Evolutionary conservation across 1,140 invertebrate genomes (phyloP).

Genomic region (Heliconius himera): DNA sequence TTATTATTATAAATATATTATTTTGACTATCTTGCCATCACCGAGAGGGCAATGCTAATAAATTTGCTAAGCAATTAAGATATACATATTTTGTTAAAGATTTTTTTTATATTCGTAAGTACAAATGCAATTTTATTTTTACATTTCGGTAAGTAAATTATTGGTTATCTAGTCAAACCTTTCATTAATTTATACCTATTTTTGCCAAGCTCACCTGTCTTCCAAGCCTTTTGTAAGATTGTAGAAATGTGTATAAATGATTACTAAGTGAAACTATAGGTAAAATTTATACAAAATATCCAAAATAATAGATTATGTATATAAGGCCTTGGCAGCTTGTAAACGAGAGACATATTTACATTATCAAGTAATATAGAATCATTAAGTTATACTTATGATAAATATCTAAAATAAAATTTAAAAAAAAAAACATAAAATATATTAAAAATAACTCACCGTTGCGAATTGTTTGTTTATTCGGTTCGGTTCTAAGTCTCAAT

Average conservation of each 20-base stretch:
- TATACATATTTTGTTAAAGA: too few species aligned
- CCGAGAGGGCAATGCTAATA: not conserved
- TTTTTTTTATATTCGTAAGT: too few species aligned
- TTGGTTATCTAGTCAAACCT: not conserved
- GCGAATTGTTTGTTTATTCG: slow-evolving; percentile 88
- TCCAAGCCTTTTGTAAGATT: slow-evolving; percentile 34
- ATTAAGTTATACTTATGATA: too few species aligned
- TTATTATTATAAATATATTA: not conserved
- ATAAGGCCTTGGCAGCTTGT: not conserved
- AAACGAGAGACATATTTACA: not conserved
- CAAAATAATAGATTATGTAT: not conserved
- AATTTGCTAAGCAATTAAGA: not conserved
- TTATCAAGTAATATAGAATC: too few species aligned
- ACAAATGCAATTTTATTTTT: not conserved
- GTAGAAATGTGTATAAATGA: slow-evolving; percentile 30
- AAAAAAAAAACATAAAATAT: not conserved
- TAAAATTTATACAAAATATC: not conserved
- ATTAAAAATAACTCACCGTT: slow-evolving; percentile 86
- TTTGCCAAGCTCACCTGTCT: slow-evolving; percentile 26
- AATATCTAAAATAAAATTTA: too few species aligned
- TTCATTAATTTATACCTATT: not conserved
- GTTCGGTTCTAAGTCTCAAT: slow-evolving; percentile 88
- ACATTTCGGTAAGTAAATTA: not conserved
- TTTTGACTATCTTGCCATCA: not conserved
- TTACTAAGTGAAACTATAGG: not conserved